phyloP scores from a whole-genome alignment of 2,113 vertebrate species.

The Cyprinus carpio region DNA sequence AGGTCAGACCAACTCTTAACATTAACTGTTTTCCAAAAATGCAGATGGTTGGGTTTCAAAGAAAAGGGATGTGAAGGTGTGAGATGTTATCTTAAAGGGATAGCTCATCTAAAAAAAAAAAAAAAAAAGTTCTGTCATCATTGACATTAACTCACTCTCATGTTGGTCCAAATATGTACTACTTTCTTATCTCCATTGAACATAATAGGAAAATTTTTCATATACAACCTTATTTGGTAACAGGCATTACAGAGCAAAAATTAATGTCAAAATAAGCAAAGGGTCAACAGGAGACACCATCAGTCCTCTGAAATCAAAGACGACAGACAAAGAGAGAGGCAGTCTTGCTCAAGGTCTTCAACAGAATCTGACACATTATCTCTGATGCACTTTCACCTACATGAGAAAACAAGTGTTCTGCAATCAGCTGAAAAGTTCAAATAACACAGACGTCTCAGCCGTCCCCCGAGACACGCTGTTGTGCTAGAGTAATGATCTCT shows the following conservation, averaged over 20 bases:
- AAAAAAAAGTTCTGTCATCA: neutral
- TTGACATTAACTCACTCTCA: neutral
- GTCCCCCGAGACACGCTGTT: neutral
- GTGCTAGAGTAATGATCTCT: conserved; percentile 17
- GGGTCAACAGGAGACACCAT: neutral
- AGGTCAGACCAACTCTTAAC: neutral
- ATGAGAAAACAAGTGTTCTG: conserved; percentile 13
- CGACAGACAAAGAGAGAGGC: neutral
- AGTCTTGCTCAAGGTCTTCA: conserved; percentile 4
- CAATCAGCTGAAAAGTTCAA: conserved; percentile 29
- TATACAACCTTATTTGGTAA: neutral
- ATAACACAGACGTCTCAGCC: neutral
- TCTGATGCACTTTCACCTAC: conserved; percentile 30
- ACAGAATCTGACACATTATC: conserved; percentile 2
- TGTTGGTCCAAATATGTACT: neutral
- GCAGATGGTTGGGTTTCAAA: neutral
- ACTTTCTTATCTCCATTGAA: neutral
- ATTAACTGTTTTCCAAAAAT: neutral
- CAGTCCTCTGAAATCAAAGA: neutral
- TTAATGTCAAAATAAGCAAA: conserved; percentile 12
- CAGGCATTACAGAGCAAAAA: neutral
- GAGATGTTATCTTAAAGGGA: neutral
- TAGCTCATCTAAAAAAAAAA: no score
- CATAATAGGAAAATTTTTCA: no score
- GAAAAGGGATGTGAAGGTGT: neutral